Conservation (phyloP, 2,888 invertebrate genomes). For the Callinectes sapidus region DNA sequence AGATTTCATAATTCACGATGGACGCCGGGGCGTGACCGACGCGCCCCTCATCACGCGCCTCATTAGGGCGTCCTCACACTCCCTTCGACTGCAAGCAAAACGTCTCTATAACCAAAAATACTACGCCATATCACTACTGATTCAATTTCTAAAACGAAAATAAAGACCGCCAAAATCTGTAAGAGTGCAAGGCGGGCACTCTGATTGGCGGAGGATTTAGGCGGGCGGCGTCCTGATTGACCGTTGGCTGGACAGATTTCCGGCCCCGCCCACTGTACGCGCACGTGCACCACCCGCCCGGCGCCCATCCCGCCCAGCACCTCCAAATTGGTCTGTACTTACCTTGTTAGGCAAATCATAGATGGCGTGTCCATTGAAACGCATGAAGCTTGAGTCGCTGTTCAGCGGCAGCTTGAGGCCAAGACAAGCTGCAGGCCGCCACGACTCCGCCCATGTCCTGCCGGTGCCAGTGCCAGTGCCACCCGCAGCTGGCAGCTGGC, state of each 20-base stretch:
- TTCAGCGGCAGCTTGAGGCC: slow-evolving; percentile 16
- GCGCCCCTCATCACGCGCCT: not conserved
- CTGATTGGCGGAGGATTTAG: slow-evolving; percentile 72
- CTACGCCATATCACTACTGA: slow-evolving; percentile 52
- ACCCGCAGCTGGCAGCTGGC: not conserved
- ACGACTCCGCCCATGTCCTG: slow-evolving; percentile 13
- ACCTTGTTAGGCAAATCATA: slow-evolving; percentile 67
- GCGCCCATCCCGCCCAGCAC: slow-evolving; percentile 50
- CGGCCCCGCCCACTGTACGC: slow-evolving; percentile 67
- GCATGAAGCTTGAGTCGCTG: slow-evolving; percentile 43
- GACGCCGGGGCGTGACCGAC: not conserved
- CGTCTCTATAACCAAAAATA: slow-evolving; percentile 30
- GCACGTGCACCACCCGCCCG: slow-evolving; percentile 63
- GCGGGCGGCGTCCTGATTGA: slow-evolving; percentile 70
- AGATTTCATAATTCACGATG: slow-evolving; percentile 66
- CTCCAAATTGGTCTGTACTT: slow-evolving; percentile 62
- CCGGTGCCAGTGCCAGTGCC: not conserved
- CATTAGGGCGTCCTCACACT: not conserved
- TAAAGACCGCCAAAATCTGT: slow-evolving; percentile 71
- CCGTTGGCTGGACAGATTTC: slow-evolving; percentile 71
- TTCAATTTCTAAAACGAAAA: slow-evolving; percentile 70
- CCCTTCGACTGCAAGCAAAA: not conserved
- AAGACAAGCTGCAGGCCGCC: slow-evolving; percentile 6
- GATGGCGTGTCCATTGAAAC: slow-evolving; percentile 63
- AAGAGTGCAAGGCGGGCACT: slow-evolving; percentile 65